Evolutionary conservation across 2,113 vertebrate species (phyloP).

Genomic region (Lycaon pictus): DNA sequence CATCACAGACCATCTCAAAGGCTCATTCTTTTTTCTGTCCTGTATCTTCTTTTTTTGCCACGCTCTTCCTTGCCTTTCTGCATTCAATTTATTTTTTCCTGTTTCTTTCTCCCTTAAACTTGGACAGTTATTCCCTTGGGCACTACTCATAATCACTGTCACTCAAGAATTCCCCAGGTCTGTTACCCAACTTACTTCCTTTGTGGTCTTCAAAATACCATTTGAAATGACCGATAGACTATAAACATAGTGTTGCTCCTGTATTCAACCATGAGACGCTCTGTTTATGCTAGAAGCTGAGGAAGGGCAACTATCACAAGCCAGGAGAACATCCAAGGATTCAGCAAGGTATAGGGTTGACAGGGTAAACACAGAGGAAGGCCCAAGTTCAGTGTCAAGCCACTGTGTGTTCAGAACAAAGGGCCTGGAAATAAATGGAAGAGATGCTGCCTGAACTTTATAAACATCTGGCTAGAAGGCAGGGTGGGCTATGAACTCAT

Average conservation of each 20-base stretch:
- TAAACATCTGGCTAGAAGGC: background rate
- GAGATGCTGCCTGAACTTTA: background rate
- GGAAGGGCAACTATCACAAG: background rate
- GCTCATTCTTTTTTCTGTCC: background rate
- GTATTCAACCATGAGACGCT: background rate
- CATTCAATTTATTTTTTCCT: background rate
- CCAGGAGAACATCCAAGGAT: background rate
- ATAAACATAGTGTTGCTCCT: background rate
- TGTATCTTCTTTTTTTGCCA: background rate
- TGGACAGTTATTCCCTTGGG: background rate
- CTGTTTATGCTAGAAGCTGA: background rate
- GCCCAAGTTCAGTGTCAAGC: background rate
- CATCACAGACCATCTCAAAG: accelerated
- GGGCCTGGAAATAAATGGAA: background rate
- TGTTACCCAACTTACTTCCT: background rate
- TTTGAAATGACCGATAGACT: background rate
- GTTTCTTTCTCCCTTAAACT: background rate
- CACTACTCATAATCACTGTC: background rate
- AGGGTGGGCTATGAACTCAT: background rate
- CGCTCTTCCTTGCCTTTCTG: background rate
- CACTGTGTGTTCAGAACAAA: background rate
- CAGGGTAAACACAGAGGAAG: accelerated
- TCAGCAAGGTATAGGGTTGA: background rate
- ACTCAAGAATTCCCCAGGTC: background rate
- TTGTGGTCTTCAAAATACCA: background rate